Conservation (phyloP, 1,140 invertebrate species). For the Tetramorium parvispinum region DNA sequence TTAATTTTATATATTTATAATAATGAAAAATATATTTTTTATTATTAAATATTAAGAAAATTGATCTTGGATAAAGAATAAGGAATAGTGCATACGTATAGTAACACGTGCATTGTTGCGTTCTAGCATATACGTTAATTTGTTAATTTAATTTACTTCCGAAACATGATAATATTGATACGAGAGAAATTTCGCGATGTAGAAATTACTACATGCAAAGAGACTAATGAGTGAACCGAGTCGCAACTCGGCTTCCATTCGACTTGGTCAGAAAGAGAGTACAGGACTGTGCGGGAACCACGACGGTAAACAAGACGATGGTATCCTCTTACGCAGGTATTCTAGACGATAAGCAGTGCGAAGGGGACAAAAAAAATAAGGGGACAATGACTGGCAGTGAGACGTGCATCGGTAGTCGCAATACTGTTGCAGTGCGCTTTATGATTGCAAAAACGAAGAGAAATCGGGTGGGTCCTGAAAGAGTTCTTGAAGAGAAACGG, state of each 20-base stretch:
- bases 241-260: slow-evolving; percentile 32
- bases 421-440: slow-evolving; percentile 11
- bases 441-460: slow-evolving; percentile 7
- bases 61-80: neutral
- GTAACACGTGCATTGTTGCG: neutral
- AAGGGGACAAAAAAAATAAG: slow-evolving; percentile 45
- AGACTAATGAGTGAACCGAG: slow-evolving; percentile 52
- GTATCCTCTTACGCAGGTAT: slow-evolving; percentile 79
- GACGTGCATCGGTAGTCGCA: slow-evolving; percentile 60
- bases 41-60: neutral
- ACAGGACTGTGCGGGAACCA: slow-evolving; percentile 52
- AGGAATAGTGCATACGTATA: neutral
- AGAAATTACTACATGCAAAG: slow-evolving; percentile 4
- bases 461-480: neutral
- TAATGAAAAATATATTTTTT: no score
- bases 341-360: slow-evolving; percentile 74
- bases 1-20: no score
- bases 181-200: neutral
- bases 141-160: neutral
- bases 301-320: slow-evolving; percentile 74
- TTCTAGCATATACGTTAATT: neutral
- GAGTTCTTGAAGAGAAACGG: neutral
- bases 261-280: slow-evolving; percentile 20
- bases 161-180: neutral
- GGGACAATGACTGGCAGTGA: slow-evolving; percentile 23